Base-by-base conservation (phyloP, 2,888 invertebrate genomes). In the Scelioninae gen. 1 region DNA sequence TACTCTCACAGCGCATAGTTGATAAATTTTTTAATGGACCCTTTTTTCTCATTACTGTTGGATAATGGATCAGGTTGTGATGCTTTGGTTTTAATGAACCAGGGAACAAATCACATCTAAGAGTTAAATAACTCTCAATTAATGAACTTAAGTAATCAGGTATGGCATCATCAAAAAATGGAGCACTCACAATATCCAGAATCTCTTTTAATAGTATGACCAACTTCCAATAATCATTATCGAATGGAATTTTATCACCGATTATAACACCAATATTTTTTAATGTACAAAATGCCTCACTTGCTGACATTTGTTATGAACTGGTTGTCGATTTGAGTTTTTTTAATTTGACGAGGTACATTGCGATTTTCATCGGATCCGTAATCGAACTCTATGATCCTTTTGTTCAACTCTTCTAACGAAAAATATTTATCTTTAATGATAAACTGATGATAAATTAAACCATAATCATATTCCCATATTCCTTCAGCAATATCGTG, bases 51-150 rank as follows among this genome's bases (percentile, higher is more conserved):
- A 82, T 75, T 43, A 75, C 58, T 8, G 8, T 38, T 38, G 38
- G 38, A 56, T 80, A 83, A 62, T 83, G 75, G 13, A 79, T 16
- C n/a, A 80, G 40, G 23, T 76, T 75, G 49, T 85, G 82, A 51
- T 80, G 72, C 60, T 84, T 74, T 7, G 47, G 51, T 66, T 74
- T 80, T n/a, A 74, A 58, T 58, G n/a, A 66, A 58, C 23, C 45
- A 7, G 80, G 60, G 34, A 74, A 79, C 31, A 38, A 60, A 32
- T 40, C 34, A 58, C 58, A 31, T 11, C 74, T 38, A 49, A 34
- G 43, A 16, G n/a, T 11, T 13, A 68, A 66, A 45, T 80, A 80
- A 56, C 58, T 40, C 4, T 38, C 15, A 6, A 83, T 63, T 10
- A 77, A 15, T 31, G 43, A 53, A 40, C 76, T 58, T 40, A 79